These are phyloP conservation scores for Epizoanthus fatuus DNA, from an alignment of 92 coral and sea anemone species.

Conservation along the genomic window DNA sequence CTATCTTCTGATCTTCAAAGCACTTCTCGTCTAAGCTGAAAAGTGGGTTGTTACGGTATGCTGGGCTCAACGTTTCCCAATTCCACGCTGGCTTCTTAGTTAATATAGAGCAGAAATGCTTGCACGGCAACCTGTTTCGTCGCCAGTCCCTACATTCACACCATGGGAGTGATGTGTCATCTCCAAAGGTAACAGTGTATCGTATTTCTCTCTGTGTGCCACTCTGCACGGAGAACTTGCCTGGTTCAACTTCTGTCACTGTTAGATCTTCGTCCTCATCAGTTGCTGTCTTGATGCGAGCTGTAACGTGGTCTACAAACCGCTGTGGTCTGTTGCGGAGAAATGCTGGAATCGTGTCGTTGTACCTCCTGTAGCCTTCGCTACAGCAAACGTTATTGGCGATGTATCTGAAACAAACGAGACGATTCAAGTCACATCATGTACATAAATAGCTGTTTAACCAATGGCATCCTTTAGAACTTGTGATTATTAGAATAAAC, in stretches of 20 bases:
- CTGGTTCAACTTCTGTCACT: background rate
- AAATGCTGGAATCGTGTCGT: conserved; percentile 32
- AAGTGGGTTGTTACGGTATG: conserved; percentile 11
- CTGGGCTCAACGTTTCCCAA: conserved; percentile 36
- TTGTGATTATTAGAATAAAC: too few species aligned
- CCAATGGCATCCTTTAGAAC: too few species aligned
- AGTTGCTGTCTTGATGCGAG: background rate
- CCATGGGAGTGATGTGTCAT: conserved; percentile 37
- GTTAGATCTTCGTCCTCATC: background rate
- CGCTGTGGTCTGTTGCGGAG: conserved; percentile 31
- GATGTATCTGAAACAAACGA: conserved; percentile 13
- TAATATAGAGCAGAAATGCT: conserved; percentile 55
- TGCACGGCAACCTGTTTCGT: conserved; percentile 44
- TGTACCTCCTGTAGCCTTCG: conserved; percentile 45
- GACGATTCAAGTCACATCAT: background rate
- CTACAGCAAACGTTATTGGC: conserved; percentile 36
- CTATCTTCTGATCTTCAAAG: background rate
- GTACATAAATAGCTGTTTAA: too few species aligned
- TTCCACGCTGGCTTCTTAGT: background rate
- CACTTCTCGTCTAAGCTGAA: conserved; percentile 24
- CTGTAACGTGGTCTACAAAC: conserved; percentile 30
- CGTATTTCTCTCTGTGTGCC: background rate
- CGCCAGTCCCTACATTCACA: conserved; percentile 48
- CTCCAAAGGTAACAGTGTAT: conserved; percentile 44
- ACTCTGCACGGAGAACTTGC: conserved; percentile 28